Evolutionary conservation across 2,888 invertebrate species (phyloP).

Genomic region (Eumerus sabulonum): DNA sequence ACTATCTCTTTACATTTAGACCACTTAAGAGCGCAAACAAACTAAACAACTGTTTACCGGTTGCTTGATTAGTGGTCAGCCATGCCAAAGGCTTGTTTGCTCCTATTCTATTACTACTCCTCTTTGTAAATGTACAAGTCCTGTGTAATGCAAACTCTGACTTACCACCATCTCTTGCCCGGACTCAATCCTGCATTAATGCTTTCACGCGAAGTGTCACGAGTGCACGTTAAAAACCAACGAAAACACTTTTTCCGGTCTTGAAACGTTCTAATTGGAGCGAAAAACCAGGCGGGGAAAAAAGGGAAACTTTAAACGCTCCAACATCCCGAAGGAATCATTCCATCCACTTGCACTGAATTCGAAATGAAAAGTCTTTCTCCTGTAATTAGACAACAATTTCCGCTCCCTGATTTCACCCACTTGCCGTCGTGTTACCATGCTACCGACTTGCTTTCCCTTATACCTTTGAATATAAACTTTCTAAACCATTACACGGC

Average conservation of each 20-base stretch:
- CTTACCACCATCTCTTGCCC: neutral
- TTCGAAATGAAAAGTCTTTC: constrained; percentile 41
- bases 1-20: too few relatives aligned
- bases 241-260: constrained; percentile 6
- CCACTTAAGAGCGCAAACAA: too few relatives aligned
- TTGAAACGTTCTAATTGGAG: constrained; percentile 46
- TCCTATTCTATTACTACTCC: neutral
- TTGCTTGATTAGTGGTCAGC: constrained; percentile 3
- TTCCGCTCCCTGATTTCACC: neutral
- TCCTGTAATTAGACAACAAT: constrained; percentile 51
- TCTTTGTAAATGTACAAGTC: neutral
- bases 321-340: neutral
- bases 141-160: neutral
- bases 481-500: constrained; percentile 44
- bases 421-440: neutral
- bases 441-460: too few relatives aligned
- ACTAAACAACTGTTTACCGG: neutral
- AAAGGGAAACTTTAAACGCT: constrained; percentile 41
- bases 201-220: neutral
- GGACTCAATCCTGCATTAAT: neutral
- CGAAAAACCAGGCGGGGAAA: neutral
- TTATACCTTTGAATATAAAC: constrained; percentile 10
- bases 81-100: neutral
- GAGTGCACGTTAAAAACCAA: neutral
- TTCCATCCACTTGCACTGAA: constrained; percentile 33